Base-by-base conservation (phyloP, 2,797 vertebrate species). In the Betta splendens region DNA sequence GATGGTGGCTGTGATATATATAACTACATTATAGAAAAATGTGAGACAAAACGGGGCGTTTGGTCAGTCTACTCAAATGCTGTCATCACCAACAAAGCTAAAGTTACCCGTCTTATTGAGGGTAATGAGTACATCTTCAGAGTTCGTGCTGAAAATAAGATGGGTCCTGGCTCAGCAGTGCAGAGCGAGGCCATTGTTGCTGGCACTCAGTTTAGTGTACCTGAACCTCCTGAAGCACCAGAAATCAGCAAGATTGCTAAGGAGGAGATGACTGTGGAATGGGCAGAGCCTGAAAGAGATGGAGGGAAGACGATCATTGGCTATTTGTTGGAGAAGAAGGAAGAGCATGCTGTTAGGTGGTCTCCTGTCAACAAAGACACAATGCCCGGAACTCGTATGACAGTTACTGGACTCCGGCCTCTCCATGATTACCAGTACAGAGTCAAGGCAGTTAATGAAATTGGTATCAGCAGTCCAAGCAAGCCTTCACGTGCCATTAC, bases 21-120 rank as follows among this genome's bases (percentile, higher is more conserved):
- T 87, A 99, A 98, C 88, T 99, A 99, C 79, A 97, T 99, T 29
- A 82, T 99, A 72, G 98, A 99, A 85, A 99, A 99, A 90, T 98
- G 98, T 92, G 98, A 99, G 56, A 96, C 93, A 79, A 98, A 97
- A 77, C 92, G 97, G 70, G 96, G 96, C 80, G 90, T 99, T 63
- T 99, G 98, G 98, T 96, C 97, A 28, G 94, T 96, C 13, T 94
- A 93, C 82, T 96, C 97, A 42, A 91, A 96, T 1, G 93, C 94
- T 50, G 85, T 98, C 64, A 90, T 98, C 75, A 94, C 92, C 38
- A 96, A 93, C 38, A 89, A 87, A 67, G 89, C 93, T 46, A 94
- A 93, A 22, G 93, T 99, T 61, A 96, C 96, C 54, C 94, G 95
- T 35, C 95, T 99, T 12, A 94, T 94, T 67, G 97, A 99, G 91